Evolutionary conservation across 1,140 invertebrate genomes (phyloP), one percentile per base, ranked within the genome.

Genomic region (Drosophila carrolli): DNA sequence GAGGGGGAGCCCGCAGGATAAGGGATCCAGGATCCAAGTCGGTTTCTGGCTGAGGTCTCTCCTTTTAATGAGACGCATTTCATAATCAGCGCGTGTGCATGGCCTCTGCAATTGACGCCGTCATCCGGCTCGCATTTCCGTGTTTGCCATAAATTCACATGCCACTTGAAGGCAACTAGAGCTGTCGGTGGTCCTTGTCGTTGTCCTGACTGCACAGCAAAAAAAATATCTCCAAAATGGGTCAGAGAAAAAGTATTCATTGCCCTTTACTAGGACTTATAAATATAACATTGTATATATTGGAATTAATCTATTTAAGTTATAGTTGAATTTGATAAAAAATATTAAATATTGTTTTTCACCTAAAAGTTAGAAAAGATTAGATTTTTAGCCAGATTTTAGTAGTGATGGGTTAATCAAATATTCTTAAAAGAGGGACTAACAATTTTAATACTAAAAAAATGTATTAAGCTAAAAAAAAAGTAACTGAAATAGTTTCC

Each of bases 41-140:
- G 43, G 51, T 27, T 50, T n/a, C 55, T 47, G 38, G 72, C 51
- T 44, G 60, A 38, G 72, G 53, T 58, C 73, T 58, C 60, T 79
- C 53, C 66, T 86, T 86, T 86, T 86, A 86, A 86, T 86, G 83
- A 86, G 83, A 66, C 83, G 79, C 79, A 85, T 85, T 81, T 85
- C 82, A 85, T 85, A 85, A 85, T 85, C 81, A 85, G 67, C 77
- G 82, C 78, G 57, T 81, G 74, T 75, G 37, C 73, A 53, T 75
- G 58, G 47, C 47, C 58, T 35, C 79, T 77, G 80, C 59, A 73
- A 75, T 75, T 72, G 78, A 78, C 75, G 79, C 57, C 74, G 72
- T 80, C 66, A 81, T 68, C 53, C 78, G 57, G 65, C 72, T 84
- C 81, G 61, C 73, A 84, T 84, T 81, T 84, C 83, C 83, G 66